Percentiles rank a stretch among this genome's conserved stretches.
These are phyloP conservation scores for Apis dorsata DNA, from an alignment of 1,140 invertebrate species.

Conservation along the genomic window DNA sequence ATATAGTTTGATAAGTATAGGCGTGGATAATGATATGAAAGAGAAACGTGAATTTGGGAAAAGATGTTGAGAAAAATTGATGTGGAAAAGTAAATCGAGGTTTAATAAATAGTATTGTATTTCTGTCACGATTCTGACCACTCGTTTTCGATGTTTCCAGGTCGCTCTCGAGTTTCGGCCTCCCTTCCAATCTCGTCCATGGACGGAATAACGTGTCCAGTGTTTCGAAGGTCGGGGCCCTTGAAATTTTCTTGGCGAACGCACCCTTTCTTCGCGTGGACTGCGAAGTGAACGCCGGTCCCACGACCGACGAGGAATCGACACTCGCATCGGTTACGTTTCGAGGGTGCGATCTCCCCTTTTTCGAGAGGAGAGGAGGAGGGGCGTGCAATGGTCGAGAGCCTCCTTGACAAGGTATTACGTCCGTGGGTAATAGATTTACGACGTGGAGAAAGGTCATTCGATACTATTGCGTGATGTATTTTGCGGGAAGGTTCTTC, in stretches of 20 bases:
- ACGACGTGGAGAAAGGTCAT: background rate
- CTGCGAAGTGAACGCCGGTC: slow-evolving; percentile 53
- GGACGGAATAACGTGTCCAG: slow-evolving; percentile 41
- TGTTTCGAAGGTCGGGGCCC: slow-evolving; percentile 48
- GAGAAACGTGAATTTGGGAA: too few relatives aligned
- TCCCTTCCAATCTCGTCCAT: background rate
- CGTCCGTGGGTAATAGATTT: slow-evolving; percentile 8
- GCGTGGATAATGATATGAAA: too few relatives aligned
- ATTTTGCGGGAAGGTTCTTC: background rate
- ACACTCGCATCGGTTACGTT: slow-evolving; percentile 57
- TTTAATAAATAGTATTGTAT: too few relatives aligned
- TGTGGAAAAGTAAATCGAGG: too few relatives aligned
- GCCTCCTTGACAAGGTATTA: slow-evolving; percentile 8
- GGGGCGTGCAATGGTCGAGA: slow-evolving; percentile 4
- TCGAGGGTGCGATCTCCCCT: slow-evolving; percentile 52
- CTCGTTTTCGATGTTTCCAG: too few relatives aligned
- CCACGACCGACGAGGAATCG: slow-evolving; percentile 53
- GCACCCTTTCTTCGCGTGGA: slow-evolving; percentile 56
- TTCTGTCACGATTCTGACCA: too few relatives aligned
- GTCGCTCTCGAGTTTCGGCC: too few relatives aligned
- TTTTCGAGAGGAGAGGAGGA: slow-evolving; percentile 14
- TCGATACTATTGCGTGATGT: background rate
- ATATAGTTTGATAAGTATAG: too few relatives aligned
- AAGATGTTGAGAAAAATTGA: too few relatives aligned
- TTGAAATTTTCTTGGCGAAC: slow-evolving; percentile 62